phyloP scores from a whole-genome alignment of 2,888 invertebrate species.

The Iselma pallidipennis region DNA sequence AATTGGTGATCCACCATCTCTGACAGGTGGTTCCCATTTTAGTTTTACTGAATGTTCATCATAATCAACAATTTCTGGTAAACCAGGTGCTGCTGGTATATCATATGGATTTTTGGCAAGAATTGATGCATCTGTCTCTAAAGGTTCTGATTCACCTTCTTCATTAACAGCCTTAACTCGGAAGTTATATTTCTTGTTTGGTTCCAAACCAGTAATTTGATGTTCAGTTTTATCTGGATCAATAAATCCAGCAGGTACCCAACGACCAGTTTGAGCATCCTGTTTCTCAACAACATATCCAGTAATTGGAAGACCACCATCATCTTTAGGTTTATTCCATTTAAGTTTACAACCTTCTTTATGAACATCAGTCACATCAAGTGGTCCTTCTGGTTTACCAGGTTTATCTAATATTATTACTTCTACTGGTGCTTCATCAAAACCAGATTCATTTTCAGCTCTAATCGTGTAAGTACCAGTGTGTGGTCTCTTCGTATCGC shows the following conservation, averaged over 20 bases:
- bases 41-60: slow-evolving; percentile 88
- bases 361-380: slow-evolving; percentile 88
- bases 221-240: slow-evolving; percentile 82
- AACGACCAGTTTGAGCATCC: slow-evolving; percentile 84
- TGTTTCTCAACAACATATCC: slow-evolving; percentile 94
- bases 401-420: slow-evolving; percentile 85
- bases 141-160: slow-evolving; percentile 95
- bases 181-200: slow-evolving; percentile 96
- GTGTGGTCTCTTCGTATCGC: slow-evolving; percentile 80
- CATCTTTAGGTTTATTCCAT: slow-evolving; percentile 96
- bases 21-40: slow-evolving; percentile 88
- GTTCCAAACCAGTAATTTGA: slow-evolving; percentile 86
- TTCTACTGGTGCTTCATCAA: slow-evolving; percentile 93
- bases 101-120: slow-evolving; percentile 98
- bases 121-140: slow-evolving; percentile 85
- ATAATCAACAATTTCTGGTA: slow-evolving; percentile 89
- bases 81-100: slow-evolving; percentile 83
- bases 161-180: slow-evolving; percentile 96
- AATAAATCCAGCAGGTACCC: slow-evolving; percentile 85
- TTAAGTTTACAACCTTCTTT: slow-evolving; percentile 92
- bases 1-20: slow-evolving; percentile 92
- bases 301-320: slow-evolving; percentile 90
- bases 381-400: slow-evolving; percentile 86
- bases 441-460: slow-evolving; percentile 91
- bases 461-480: slow-evolving; percentile 89